Conservation (phyloP, 2,888 invertebrate genomes). For the Amaurobius ferox region DNA sequence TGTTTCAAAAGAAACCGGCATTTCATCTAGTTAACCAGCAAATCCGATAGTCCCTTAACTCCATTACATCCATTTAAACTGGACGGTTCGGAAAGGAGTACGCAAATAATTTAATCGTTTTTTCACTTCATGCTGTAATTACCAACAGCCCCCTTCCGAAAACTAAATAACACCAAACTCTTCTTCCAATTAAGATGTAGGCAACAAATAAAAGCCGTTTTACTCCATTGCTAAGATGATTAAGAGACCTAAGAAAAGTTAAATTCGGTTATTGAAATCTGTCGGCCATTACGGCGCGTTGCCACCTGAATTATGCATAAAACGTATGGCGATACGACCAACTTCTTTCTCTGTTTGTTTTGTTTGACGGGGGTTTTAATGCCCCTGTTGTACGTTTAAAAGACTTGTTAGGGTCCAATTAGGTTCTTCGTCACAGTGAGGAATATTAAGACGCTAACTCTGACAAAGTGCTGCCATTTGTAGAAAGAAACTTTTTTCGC, state of each 20-base stretch:
- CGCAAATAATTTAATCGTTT: slow-evolving; percentile 64
- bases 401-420: slow-evolving; percentile 53
- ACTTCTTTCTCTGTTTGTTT: slow-evolving; percentile 63
- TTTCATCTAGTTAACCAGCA: slow-evolving; percentile 59
- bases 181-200: slow-evolving; percentile 15
- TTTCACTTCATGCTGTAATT: slow-evolving; percentile 37
- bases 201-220: slow-evolving; percentile 68
- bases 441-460: slow-evolving; percentile 20
- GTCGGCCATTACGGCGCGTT: slow-evolving; percentile 57
- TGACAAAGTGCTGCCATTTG: slow-evolving; percentile 23
- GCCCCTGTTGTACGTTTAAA: slow-evolving; percentile 46
- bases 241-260: slow-evolving; percentile 69
- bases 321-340: slow-evolving; percentile 42
- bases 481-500: neutral
- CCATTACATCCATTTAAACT: slow-evolving; percentile 68
- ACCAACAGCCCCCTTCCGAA: slow-evolving; percentile 49
- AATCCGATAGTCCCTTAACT: slow-evolving; percentile 69
- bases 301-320: slow-evolving; percentile 67
- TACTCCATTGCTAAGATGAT: slow-evolving; percentile 71
- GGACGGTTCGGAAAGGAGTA: slow-evolving; percentile 53
- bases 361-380: slow-evolving; percentile 67
- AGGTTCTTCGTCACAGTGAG: slow-evolving; percentile 62
- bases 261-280: slow-evolving; percentile 72
- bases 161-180: slow-evolving; percentile 8
- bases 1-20: slow-evolving; percentile 30